Evolutionary conservation across 2,113 vertebrate genomes (phyloP).

Genomic region (Tupaia chinensis): DNA sequence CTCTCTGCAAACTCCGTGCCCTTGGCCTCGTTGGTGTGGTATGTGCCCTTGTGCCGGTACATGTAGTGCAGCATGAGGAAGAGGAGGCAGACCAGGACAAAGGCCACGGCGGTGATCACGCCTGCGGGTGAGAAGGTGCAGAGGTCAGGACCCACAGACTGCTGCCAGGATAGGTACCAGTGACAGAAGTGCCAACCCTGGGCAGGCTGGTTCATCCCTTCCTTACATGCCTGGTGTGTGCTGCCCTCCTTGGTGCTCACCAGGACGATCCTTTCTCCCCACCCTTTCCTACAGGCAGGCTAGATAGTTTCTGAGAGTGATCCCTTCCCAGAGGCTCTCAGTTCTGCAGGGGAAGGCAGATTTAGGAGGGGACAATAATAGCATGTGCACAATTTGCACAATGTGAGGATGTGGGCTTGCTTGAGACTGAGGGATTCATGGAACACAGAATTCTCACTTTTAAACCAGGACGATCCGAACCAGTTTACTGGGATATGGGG

Average conservation of each 20-base stretch:
- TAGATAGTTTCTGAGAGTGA: too few species aligned
- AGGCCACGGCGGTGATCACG: constrained; percentile 85
- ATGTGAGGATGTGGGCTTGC: neutral
- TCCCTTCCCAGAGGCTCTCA: rapidly evolving
- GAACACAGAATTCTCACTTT: neutral
- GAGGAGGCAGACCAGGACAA: constrained; percentile 88
- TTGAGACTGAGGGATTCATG: neutral
- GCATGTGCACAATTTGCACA: rapidly evolving
- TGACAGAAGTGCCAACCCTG: neutral
- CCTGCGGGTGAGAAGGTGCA: constrained; percentile 80
- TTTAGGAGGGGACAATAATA: rapidly evolving
- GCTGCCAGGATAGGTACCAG: neutral
- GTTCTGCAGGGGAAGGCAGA: neutral
- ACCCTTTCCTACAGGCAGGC: too few species aligned
- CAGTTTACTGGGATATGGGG: neutral
- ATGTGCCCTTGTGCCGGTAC: constrained; percentile 90
- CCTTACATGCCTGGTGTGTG: too few species aligned
- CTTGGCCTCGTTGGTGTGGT: constrained; percentile 93
- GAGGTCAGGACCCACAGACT: too few species aligned
- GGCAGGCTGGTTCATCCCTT: neutral
- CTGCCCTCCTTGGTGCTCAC: neutral
- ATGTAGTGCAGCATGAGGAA: constrained; percentile 86
- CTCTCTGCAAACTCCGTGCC: constrained; percentile 92
- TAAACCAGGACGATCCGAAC: neutral
- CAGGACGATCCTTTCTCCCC: too few species aligned